phyloP scores from a whole-genome alignment of 2,113 vertebrate genomes.

The Zapornia atra region DNA sequence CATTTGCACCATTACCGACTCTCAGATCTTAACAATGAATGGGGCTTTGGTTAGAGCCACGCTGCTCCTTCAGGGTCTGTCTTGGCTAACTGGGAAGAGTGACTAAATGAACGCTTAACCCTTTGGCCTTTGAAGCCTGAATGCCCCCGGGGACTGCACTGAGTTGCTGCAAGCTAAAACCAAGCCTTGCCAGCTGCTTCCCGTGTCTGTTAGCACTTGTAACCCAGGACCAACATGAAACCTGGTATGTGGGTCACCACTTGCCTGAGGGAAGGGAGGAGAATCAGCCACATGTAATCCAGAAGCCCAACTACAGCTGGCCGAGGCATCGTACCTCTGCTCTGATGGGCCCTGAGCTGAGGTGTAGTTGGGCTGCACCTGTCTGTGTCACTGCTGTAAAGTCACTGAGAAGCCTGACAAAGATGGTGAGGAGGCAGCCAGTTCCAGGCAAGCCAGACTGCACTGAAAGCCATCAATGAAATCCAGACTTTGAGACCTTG shows the following conservation, averaged over 20 bases:
- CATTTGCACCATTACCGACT: fast-evolving
- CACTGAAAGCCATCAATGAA: neutral
- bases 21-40: neutral
- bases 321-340: fast-evolving
- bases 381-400: neutral
- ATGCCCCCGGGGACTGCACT: neutral
- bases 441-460: neutral
- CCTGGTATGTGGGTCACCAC: neutral
- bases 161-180: neutral
- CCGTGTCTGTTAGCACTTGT: neutral
- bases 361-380: fast-evolving
- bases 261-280: fast-evolving
- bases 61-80: neutral
- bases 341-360: neutral
- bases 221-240: neutral
- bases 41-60: neutral
- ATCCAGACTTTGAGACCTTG: neutral
- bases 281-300: fast-evolving
- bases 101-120: neutral
- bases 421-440: neutral
- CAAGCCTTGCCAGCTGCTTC: neutral
- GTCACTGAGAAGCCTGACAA: neutral
- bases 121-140: neutral
- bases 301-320: neutral
- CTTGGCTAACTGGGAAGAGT: neutral